These are phyloP conservation scores for Tychaedon coryphoeus DNA, from an alignment of 2,113 vertebrate species.

Conservation along the genomic window DNA sequence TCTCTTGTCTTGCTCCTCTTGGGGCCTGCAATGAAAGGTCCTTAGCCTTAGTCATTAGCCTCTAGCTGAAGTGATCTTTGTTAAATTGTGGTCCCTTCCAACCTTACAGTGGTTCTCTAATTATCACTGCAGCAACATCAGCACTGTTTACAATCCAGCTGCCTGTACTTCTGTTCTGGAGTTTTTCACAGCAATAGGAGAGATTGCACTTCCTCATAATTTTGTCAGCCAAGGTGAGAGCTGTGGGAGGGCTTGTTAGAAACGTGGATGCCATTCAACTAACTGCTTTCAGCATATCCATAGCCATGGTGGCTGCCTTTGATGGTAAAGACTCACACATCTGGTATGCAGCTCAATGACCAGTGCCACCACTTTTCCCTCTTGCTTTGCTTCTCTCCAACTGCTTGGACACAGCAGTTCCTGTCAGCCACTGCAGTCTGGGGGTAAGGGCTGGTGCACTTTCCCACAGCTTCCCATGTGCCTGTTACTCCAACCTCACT, in stretches of 20 bases:
- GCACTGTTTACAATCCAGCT: neutral
- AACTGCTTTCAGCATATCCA: neutral
- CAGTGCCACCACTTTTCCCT: neutral
- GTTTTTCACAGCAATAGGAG: neutral
- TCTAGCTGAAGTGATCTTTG: neutral
- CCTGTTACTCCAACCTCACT: neutral
- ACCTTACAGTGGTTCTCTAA: neutral
- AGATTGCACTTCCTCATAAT: neutral
- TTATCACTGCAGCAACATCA: neutral
- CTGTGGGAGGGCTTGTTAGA: neutral
- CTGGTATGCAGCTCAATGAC: neutral
- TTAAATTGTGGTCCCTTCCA: neutral
- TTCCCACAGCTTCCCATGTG: accelerated
- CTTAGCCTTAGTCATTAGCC: neutral
- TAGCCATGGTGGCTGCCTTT: neutral
- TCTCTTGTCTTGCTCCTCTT: neutral
- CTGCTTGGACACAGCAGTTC: neutral
- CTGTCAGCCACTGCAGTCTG: accelerated
- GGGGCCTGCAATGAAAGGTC: neutral
- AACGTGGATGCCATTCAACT: neutral
- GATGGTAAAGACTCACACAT: neutral
- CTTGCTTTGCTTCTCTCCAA: neutral
- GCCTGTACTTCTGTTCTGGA: neutral
- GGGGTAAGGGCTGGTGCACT: neutral
- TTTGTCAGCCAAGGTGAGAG: neutral